Base-by-base conservation (phyloP, 2,888 invertebrate genomes). In the Bibio marci region DNA sequence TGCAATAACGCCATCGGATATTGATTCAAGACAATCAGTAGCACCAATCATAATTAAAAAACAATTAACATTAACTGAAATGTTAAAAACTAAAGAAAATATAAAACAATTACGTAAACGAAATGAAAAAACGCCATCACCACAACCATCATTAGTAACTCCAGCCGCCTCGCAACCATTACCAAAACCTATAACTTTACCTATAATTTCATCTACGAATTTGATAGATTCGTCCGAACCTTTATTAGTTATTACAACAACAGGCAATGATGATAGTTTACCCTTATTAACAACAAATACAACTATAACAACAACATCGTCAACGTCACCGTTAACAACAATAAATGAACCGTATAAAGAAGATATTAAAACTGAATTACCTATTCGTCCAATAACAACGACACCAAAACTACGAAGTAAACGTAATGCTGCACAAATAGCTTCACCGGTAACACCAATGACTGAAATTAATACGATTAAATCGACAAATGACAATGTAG, bases 61-160 rank as follows among this genome's bases (percentile, higher is more conserved):
- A 45, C 63, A 63, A 45, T 45, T 56, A 3, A 64, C 62, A 1
- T 41, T 65, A 28, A 59, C 62, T 0, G 62, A 64, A 47, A 46
- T 62, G 45, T 48, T 63, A 3, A 60, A 57, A 45, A 49, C 48
- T 18, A 56, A 35, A 53, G 38, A 36, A 45, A 35, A 43, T 22
- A 8, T 6, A 6, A 22, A 8, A 6, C 5, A 6, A 22, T 6
- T 22, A 22, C 22, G 22, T 22, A 22, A 22, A 22, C 22, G 22
- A 6, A 22, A 22, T 22, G 22, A 22, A 22, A 22, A 22, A 22
- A 22, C 22, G 8, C 22, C 22, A 22, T 22, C 22, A 8, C 22
- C 22, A 22, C 22, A 22, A 22, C 22, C 22, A 22, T 8, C 4
- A 22, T 6, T 8, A 22, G 8, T 22, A 6, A 22, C 4, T 8